Conservation (phyloP, 2,888 invertebrate species). For the Bembecia ichneumoniformis region DNA sequence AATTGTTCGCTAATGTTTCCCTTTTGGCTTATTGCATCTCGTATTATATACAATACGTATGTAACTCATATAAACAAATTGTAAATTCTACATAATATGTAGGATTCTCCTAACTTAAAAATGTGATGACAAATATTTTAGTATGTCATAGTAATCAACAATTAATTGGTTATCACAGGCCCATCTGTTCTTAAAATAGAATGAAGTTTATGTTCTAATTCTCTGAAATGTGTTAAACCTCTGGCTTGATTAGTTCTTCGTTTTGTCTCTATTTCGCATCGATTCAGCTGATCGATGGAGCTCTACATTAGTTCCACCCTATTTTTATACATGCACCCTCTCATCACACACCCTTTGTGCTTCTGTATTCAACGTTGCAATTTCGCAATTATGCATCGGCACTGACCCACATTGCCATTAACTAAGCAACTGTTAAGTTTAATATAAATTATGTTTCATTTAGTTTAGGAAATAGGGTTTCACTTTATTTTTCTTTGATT, state of each 20-base stretch:
- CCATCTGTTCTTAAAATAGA: neutral
- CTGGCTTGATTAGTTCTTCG: neutral
- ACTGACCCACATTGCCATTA: conserved; percentile 52
- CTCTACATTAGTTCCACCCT: conserved; percentile 12
- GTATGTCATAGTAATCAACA: too few relatives aligned
- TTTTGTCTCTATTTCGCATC: neutral
- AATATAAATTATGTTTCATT: too few relatives aligned
- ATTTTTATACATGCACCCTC: conserved; percentile 30
- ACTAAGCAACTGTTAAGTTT: conserved; percentile 23
- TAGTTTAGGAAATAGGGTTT: too few relatives aligned
- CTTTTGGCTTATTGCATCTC: too few relatives aligned
- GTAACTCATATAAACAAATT: too few relatives aligned
- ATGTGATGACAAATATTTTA: too few relatives aligned
- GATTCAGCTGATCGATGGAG: neutral
- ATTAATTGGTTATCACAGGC: too few relatives aligned
- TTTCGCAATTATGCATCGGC: conserved; percentile 37
- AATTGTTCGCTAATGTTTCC: neutral
- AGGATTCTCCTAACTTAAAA: too few relatives aligned
- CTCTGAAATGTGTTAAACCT: neutral
- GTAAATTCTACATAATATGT: too few relatives aligned
- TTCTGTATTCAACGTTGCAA: conserved; percentile 30
- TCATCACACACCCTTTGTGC: conserved; percentile 42
- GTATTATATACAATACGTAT: too few relatives aligned
- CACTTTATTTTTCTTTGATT: too few relatives aligned
- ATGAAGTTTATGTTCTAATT: neutral